These are phyloP conservation scores for Nesogale talazaci DNA, from an alignment of 2,113 vertebrate species.

Conservation along the genomic window DNA sequence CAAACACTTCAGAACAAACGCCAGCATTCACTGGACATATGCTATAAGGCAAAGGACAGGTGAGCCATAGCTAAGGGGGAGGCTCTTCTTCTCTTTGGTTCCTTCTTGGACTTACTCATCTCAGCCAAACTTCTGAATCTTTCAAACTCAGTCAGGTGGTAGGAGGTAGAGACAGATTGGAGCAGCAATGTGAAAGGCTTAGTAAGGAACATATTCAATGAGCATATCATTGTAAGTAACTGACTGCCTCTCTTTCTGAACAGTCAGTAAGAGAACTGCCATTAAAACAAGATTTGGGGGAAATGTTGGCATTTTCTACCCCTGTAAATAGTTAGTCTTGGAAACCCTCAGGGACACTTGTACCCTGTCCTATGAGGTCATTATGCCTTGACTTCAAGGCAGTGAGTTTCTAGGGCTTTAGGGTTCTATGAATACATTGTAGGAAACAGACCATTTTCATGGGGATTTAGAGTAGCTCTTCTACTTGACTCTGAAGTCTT, in stretches of 20 bases:
- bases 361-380: no score
- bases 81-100: neutral
- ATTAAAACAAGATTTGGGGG: neutral
- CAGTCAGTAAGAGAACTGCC: neutral
- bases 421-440: neutral
- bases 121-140: neutral
- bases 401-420: neutral
- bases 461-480: neutral
- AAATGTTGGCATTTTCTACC: no score
- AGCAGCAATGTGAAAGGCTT: neutral
- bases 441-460: neutral
- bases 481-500: neutral
- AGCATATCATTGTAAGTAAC: neutral
- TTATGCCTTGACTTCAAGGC: no score
- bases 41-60: neutral
- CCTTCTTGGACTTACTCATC: neutral
- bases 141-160: neutral
- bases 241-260: neutral
- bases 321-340: no score
- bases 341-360: no score
- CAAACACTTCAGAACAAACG: neutral
- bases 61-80: neutral
- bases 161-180: neutral
- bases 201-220: neutral
- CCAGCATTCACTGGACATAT: rapidly evolving